These are phyloP conservation scores for Papilio aristodemus DNA, from an alignment of 1,140 invertebrate genomes.

Conservation along the genomic window DNA sequence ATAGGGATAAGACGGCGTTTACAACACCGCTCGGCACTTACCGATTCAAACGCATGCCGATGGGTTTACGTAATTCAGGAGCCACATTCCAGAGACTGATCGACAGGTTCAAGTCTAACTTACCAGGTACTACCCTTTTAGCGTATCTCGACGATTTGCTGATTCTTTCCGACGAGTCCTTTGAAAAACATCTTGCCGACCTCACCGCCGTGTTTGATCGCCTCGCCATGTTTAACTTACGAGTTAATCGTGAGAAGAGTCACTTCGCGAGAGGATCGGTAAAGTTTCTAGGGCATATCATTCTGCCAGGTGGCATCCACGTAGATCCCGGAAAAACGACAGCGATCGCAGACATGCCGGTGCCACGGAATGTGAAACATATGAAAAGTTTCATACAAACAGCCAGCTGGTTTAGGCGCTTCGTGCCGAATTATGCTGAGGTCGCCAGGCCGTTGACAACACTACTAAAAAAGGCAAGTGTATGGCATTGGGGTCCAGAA, in stretches of 20 bases:
- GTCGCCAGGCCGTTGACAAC: no score
- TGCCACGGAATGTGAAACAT: no score
- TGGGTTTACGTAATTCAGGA: conserved; percentile 64
- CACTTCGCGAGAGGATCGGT: conserved; percentile 54
- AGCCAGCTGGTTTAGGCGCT: no score
- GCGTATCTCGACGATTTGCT: conserved; percentile 75
- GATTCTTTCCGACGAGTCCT: conserved; percentile 47
- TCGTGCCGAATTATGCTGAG: no score
- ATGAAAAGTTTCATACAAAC: no score
- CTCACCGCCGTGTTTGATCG: conserved; percentile 56
- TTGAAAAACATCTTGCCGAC: conserved; percentile 59
- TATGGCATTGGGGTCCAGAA: no score
- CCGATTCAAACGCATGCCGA: conserved; percentile 68
- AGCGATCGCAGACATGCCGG: no score
- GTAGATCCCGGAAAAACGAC: no score
- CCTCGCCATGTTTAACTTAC: conserved; percentile 52
- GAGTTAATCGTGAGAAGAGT: conserved; percentile 63
- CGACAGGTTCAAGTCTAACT: conserved; percentile 43
- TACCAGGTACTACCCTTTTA: conserved; percentile 44
- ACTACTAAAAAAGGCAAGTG: no score
- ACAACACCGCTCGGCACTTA: conserved; percentile 61
- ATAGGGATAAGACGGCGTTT: conserved; percentile 51
- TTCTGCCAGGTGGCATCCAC: conserved; percentile 52
- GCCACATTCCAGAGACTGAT: conserved; percentile 68
- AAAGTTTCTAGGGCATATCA: conserved; percentile 62